Percentiles rank a stretch among this genome's conserved stretches.
These are phyloP conservation scores for Nebria ingens DNA, from an alignment of 1,140 invertebrate genomes.

Conservation along the genomic window DNA sequence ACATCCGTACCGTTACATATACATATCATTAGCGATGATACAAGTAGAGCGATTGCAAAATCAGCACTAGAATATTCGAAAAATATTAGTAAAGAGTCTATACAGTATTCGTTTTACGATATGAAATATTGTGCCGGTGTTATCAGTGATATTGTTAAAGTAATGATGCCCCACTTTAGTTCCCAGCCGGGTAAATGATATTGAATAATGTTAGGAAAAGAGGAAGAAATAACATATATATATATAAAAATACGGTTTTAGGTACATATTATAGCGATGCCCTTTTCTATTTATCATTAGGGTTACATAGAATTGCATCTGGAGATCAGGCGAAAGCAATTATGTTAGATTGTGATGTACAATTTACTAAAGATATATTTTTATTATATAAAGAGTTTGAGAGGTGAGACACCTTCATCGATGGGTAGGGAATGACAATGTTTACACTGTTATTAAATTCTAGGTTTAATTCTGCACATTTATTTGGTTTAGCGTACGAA, in stretches of 20 bases:
- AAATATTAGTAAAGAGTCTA: constrained; percentile 35
- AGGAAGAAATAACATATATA: too few species aligned
- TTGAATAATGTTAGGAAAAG: too few species aligned
- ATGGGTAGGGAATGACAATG: not conserved
- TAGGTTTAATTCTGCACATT: constrained; percentile 39
- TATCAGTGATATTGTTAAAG: constrained; percentile 52
- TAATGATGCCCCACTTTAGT: constrained; percentile 66
- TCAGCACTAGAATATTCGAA: constrained; percentile 38
- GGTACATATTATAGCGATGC: constrained; percentile 75
- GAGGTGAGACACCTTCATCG: constrained; percentile 38
- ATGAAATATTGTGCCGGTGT: constrained; percentile 47
- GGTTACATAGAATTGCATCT: constrained; percentile 59
- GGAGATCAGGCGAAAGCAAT: constrained; percentile 48
- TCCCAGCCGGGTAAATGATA: constrained; percentile 47
- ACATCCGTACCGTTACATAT: constrained; percentile 44
- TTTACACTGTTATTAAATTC: constrained; percentile 18
- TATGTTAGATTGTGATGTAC: constrained; percentile 71
- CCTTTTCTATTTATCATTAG: constrained; percentile 71
- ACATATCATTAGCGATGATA: constrained; percentile 56
- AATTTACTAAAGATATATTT: constrained; percentile 59
- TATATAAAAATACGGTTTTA: constrained; percentile 22
- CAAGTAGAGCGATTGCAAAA: constrained; percentile 50
- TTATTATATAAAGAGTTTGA: constrained; percentile 59
- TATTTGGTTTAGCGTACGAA: constrained; percentile 70
- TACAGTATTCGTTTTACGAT: constrained; percentile 45